phyloP scores from a whole-genome alignment of 2,888 invertebrate genomes.

The Scaptodrosophila latifasciaeformis region DNA sequence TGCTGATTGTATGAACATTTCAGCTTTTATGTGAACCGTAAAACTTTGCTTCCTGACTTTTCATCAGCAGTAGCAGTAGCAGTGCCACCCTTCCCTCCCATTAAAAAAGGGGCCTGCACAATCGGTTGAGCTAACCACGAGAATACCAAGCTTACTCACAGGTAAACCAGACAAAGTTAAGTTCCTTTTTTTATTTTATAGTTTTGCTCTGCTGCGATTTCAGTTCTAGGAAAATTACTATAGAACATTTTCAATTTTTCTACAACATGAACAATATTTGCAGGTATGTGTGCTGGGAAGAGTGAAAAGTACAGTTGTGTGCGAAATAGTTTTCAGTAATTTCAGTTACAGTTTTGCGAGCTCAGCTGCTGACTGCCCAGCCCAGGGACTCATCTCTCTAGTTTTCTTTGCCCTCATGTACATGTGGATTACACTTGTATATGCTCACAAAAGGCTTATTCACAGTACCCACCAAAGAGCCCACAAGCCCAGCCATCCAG shows the following conservation, averaged over 20 bases:
- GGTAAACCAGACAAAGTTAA: constrained; percentile 42
- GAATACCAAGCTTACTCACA: constrained; percentile 6
- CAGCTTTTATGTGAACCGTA: constrained; percentile 68
- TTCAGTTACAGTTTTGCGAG: constrained; percentile 57
- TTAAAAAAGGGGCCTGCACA: not conserved
- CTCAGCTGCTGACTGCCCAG: not conserved
- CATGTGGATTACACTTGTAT: constrained; percentile 10
- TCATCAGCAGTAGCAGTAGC: constrained; percentile 45
- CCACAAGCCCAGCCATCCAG: too few relatives aligned
- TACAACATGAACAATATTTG: constrained; percentile 42
- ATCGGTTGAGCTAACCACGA: not conserved
- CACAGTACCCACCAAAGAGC: constrained; percentile 11
- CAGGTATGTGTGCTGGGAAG: too few relatives aligned
- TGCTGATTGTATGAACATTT: constrained; percentile 68
- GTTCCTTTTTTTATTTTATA: constrained; percentile 17
- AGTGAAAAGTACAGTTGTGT: too few relatives aligned
- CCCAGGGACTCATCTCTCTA: too few relatives aligned
- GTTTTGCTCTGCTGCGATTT: constrained; percentile 22
- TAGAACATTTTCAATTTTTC: constrained; percentile 49
- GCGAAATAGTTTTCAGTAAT: constrained; percentile 65
- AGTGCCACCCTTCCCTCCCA: not conserved
- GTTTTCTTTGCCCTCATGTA: too few relatives aligned
- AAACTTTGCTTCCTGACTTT: constrained; percentile 68
- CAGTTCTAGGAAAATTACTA: constrained; percentile 23
- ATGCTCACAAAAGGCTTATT: constrained; percentile 44